These are phyloP conservation scores for Amblyornis subalaris DNA, from an alignment of 2,113 vertebrate genomes.

Conservation along the genomic window DNA sequence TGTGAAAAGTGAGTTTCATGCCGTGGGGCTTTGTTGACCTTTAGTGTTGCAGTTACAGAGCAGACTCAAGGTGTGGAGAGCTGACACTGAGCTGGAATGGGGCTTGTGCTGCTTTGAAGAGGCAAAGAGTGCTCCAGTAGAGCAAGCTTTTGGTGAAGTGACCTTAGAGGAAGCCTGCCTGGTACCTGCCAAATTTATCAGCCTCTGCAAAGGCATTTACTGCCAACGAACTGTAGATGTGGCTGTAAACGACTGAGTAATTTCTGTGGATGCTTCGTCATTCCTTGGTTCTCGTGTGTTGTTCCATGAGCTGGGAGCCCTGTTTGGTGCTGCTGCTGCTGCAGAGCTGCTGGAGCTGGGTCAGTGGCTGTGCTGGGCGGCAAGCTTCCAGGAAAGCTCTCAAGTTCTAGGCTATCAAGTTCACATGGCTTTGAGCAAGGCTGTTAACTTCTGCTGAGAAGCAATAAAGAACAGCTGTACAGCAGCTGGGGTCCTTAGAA, in stretches of 20 bases:
- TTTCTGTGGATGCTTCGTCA: background rate
- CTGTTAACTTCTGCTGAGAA: background rate
- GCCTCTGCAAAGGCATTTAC: background rate
- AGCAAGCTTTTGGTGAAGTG: background rate
- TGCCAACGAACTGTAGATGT: background rate
- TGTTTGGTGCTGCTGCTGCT: background rate
- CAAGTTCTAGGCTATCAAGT: background rate
- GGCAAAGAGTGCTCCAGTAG: background rate
- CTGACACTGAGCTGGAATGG: background rate
- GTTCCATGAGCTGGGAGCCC: background rate
- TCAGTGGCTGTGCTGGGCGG: background rate
- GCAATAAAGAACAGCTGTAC: background rate
- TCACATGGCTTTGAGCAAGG: background rate
- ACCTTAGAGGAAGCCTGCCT: background rate
- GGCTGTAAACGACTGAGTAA: background rate
- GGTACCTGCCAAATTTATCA: background rate
- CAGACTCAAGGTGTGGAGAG: fast-evolving
- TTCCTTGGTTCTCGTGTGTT: background rate
- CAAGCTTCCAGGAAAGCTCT: background rate
- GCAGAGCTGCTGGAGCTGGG: background rate
- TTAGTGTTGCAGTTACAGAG: fast-evolving
- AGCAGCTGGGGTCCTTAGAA: background rate
- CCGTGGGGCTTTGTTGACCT: background rate
- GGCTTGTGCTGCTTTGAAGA: background rate
- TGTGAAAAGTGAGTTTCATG: fast-evolving